These are phyloP conservation scores for Poeciliopsis turrubarensis DNA, from an alignment of 2,113 vertebrate genomes.

Conservation along the genomic window DNA sequence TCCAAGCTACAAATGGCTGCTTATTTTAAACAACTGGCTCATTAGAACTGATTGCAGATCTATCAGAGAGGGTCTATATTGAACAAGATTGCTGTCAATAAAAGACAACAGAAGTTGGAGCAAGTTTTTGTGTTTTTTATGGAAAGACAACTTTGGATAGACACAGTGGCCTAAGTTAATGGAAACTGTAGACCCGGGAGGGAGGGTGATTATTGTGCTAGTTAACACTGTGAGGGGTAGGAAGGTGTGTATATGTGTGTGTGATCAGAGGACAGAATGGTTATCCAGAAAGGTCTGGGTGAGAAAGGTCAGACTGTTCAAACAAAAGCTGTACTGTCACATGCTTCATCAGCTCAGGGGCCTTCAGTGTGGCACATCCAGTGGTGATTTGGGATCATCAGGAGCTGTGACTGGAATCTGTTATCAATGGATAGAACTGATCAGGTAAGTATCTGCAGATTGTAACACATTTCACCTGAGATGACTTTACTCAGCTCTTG, in stretches of 20 bases:
- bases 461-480: neutral
- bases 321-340: slow-evolving; percentile 57
- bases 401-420: slow-evolving; percentile 46
- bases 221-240: neutral
- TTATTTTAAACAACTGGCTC: no score
- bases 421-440: slow-evolving; percentile 31
- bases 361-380: slow-evolving; percentile 28
- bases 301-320: slow-evolving; percentile 37
- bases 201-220: no score
- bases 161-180: no score
- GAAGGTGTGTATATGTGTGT: neutral
- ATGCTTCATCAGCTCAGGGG: slow-evolving; percentile 18
- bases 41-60: no score
- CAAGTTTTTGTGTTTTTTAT: no score
- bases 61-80: no score
- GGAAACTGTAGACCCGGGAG: no score
- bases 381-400: slow-evolving; percentile 37
- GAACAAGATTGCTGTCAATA: no score
- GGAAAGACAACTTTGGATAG: no score
- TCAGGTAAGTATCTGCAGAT: slow-evolving; percentile 7
- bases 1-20: no score
- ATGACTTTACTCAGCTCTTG: neutral
- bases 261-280: no score
- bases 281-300: slow-evolving; percentile 62
- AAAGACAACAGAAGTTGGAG: no score